Base-by-base conservation (phyloP, 30 jellyfish, hydroid and myxozoan species). In the Morbakka virulenta region DNA sequence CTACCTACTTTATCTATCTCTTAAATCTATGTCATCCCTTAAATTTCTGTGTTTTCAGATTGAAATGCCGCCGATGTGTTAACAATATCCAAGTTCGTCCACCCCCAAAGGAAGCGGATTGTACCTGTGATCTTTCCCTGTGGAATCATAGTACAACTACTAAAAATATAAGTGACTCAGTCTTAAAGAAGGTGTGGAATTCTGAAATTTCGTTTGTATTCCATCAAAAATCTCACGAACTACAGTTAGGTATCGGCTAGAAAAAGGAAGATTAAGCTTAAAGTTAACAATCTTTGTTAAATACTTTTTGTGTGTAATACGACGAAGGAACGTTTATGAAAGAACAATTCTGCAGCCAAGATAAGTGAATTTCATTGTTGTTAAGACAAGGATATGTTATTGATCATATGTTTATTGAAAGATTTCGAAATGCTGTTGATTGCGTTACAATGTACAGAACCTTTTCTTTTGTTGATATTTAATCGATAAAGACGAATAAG, bases 61-160 rank as follows among this genome's bases (percentile, higher is more conserved):
- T 93, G 87, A 93, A 93, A 68, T 93, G 99, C 61, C 84, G 96
- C 14, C 96, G 99, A 2, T 93, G 99, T 72, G 89, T 93, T 28
- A 87, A 86, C 76, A 74, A 83, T 67, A 83, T 87, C 32, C 95
- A 93, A 69, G 96, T 77, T 33, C 88, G 89, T n/a, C 82, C 96
- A 1, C 99, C 99, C 21, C 96, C 99, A 0, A 96, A 87, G 22
- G 93, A 76, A 11, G 93, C 99, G 4, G 96, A 87, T 79, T 93
- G 99, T 48, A 93, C 97, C 14, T 41, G 78, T 51, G 84, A 93
- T 75, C 74, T 93, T 4, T 50, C 99, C 2, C 48, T 87, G 74
- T 93, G 99, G 99, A 83, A 83, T 36, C 99, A 93, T 69, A 76
- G 97, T 73, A 96, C 97, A 52, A 80, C 65, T 64, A 62, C 99